Evolutionary conservation across 2,888 invertebrate species (phyloP).

Genomic region (Frankliniella intonsa): DNA sequence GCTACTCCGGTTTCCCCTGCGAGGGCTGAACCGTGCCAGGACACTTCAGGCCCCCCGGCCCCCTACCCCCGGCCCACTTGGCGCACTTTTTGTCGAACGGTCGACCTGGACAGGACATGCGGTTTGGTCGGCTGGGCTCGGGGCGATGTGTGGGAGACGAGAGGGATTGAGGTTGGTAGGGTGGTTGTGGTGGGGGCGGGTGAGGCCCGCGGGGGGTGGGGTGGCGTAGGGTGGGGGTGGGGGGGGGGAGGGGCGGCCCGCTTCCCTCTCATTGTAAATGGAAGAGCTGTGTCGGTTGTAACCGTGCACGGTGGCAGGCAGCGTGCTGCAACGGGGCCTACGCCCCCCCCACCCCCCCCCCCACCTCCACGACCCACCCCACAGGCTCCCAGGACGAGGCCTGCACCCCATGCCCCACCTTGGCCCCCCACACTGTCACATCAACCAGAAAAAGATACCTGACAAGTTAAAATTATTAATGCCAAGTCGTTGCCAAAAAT

Average conservation of each 20-base stretch:
- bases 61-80: too few relatives aligned
- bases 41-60: too few relatives aligned
- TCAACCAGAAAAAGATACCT: too few relatives aligned
- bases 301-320: neutral
- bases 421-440: too few relatives aligned
- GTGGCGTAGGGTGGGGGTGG: neutral
- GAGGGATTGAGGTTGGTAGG: neutral
- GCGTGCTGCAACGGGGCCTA: neutral
- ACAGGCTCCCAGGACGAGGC: too few relatives aligned
- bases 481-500: too few relatives aligned
- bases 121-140: neutral
- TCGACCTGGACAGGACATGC: neutral
- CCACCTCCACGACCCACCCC: neutral
- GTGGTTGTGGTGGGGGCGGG: neutral
- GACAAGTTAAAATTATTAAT: too few relatives aligned
- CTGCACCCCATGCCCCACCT: too few relatives aligned
- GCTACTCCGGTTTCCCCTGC: neutral
- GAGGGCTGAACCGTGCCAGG: neutral
- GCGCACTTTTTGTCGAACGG: constrained; percentile 2
- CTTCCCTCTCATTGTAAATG: constrained; percentile 4
- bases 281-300: constrained; percentile 22
- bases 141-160: neutral
- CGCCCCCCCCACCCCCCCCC: neutral
- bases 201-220: neutral
- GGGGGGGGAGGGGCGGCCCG: neutral